A percentile compares a stretch with the other conserved stretches of the same genome.
phyloP scores from a whole-genome alignment of 2,888 invertebrate genomes.

The Conops quadrifasciatus region DNA sequence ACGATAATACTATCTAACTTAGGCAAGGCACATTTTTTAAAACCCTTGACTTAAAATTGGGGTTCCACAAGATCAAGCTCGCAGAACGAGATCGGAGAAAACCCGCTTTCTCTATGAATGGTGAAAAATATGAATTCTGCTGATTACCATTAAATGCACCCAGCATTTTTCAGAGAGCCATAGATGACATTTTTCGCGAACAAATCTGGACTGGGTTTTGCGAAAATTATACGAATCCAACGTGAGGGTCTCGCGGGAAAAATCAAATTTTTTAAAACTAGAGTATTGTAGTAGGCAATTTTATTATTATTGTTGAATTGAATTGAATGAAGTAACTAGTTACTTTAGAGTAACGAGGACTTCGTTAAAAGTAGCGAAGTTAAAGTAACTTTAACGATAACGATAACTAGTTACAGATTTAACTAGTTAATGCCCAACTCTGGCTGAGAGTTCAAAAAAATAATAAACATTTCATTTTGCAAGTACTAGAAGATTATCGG shows the following conservation, averaged over 20 bases:
- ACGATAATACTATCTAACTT: slow-evolving; percentile 37
- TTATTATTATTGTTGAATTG: no score
- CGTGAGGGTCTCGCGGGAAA: slow-evolving; percentile 38
- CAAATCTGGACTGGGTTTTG: slow-evolving; percentile 38
- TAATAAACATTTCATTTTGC: no score
- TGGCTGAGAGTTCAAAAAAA: no score
- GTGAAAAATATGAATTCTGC: slow-evolving; percentile 41
- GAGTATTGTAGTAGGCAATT: no score
- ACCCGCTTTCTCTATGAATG: slow-evolving; percentile 37
- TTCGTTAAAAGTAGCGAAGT: no score
- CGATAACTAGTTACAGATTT: no score
- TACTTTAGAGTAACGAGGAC: no score
- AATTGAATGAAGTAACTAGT: no score
- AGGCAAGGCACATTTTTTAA: slow-evolving; percentile 38
- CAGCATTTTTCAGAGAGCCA: slow-evolving; percentile 31
- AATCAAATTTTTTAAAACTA: slow-evolving; percentile 38
- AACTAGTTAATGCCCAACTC: no score
- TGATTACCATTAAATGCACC: slow-evolving; percentile 35
- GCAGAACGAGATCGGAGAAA: slow-evolving; percentile 40
- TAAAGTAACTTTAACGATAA: no score
- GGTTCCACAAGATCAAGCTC: slow-evolving; percentile 40
- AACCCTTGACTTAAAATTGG: slow-evolving; percentile 42
- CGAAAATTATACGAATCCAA: slow-evolving; percentile 35
- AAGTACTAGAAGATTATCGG: no score
- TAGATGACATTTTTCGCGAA: slow-evolving; percentile 35